phyloP scores from a whole-genome alignment of 2,888 invertebrate genomes.

The Torymus aiolomorphi region DNA sequence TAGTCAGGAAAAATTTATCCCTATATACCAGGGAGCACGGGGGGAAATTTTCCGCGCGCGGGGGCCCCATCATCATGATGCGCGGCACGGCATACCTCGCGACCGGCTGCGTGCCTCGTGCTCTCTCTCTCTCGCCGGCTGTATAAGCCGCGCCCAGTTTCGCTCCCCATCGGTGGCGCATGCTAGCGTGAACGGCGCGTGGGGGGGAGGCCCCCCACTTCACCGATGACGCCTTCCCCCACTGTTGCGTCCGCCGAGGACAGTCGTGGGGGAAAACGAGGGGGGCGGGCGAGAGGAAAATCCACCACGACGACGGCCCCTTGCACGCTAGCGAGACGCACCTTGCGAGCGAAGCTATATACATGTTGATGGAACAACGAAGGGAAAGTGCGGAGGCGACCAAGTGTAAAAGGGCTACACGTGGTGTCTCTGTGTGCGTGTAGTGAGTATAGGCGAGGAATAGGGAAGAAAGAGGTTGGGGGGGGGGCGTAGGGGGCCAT shows the following conservation, averaged over 20 bases:
- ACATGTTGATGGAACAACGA: too few species aligned
- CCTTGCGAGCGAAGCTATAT: too few species aligned
- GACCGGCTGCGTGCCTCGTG: not conserved
- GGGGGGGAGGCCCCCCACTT: slow-evolving; percentile 3
- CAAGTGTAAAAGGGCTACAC: slow-evolving; percentile 27
- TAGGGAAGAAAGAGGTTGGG: not conserved
- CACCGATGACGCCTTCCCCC: too few species aligned
- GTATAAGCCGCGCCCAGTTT: slow-evolving; percentile 60
- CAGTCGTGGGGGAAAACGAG: too few species aligned
- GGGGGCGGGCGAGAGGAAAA: slow-evolving; percentile 11
- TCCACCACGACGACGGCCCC: not conserved
- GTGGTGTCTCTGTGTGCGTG: not conserved
- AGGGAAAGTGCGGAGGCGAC: not conserved
- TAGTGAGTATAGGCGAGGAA: too few species aligned
- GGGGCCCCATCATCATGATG: not conserved
- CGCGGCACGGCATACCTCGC: not conserved
- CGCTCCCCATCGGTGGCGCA: slow-evolving; percentile 36
- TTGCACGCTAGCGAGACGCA: not conserved
- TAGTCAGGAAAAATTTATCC: too few species aligned
- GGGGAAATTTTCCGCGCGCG: not conserved
- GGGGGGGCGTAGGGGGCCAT: slow-evolving; percentile 8
- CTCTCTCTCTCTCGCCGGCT: slow-evolving; percentile 13
- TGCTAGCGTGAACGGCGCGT: not conserved
- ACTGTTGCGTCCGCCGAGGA: not conserved
- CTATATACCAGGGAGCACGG: too few species aligned